phyloP scores from a whole-genome alignment of 2,797 vertebrate species.

The Telmatherina bonti region DNA sequence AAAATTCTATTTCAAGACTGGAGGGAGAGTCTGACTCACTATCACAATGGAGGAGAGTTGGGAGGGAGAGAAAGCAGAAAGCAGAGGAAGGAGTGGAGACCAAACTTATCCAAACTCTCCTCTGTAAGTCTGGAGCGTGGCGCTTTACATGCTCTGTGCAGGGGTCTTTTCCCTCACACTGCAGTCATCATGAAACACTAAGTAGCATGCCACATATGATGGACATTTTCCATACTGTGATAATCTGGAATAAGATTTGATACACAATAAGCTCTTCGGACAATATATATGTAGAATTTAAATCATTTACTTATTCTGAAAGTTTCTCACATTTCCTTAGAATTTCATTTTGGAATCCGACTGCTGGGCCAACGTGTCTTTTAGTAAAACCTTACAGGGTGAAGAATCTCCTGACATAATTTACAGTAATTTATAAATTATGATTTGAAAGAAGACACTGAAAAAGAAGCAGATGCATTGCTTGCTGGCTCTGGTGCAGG shows the following conservation, averaged over 20 bases:
- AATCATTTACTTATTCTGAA: not conserved
- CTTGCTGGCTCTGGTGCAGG: conserved; percentile 30
- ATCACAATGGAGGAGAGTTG: conserved; percentile 57
- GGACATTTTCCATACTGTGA: not conserved
- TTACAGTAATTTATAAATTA: not conserved
- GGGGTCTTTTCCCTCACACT: not conserved
- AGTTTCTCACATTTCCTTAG: not conserved
- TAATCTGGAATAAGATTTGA: not conserved
- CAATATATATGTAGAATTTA: not conserved
- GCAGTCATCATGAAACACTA: not conserved
- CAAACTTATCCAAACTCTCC: not conserved
- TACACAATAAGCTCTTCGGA: not conserved
- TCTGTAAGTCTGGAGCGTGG: not conserved
- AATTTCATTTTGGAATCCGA: not conserved
- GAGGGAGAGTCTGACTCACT: conserved; percentile 78
- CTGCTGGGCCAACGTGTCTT: not conserved
- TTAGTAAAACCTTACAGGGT: not conserved
- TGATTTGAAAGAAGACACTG: not conserved
- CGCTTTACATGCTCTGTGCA: too few species aligned
- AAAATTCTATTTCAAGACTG: conserved; percentile 69
- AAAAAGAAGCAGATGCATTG: conserved; percentile 19
- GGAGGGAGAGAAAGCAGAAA: conserved; percentile 20
- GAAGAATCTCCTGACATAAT: not conserved
- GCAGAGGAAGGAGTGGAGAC: conserved; percentile 2
- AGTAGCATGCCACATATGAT: not conserved